These are phyloP conservation scores for Automeris io DNA, from an alignment of 2,888 invertebrate genomes.

Conservation along the genomic window DNA sequence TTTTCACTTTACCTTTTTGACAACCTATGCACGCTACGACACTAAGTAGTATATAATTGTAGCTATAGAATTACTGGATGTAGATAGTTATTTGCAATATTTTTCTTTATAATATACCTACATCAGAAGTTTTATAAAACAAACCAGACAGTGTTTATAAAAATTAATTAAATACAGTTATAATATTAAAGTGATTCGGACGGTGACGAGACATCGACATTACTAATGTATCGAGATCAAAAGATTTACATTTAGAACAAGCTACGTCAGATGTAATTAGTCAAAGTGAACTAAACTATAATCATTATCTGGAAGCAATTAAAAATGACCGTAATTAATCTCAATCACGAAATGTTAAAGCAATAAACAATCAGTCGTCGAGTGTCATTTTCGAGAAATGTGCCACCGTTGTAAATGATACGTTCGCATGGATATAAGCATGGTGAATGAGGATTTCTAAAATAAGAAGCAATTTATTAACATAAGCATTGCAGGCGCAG, in stretches of 20 bases:
- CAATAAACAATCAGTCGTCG: slow-evolving; percentile 46
- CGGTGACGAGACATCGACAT: neutral
- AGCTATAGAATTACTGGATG: too few relatives aligned
- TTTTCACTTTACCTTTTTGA: too few relatives aligned
- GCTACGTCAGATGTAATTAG: neutral
- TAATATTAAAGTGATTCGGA: too few relatives aligned
- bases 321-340: slow-evolving; percentile 27
- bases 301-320: slow-evolving; percentile 15
- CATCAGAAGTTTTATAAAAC: too few relatives aligned
- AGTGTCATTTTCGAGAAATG: slow-evolving; percentile 53
- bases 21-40: too few relatives aligned
- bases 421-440: slow-evolving; percentile 46
- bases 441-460: slow-evolving; percentile 69
- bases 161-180: too few relatives aligned
- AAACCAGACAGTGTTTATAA: too few relatives aligned
- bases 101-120: too few relatives aligned
- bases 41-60: too few relatives aligned
- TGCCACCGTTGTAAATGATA: slow-evolving; percentile 52
- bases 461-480: slow-evolving; percentile 72
- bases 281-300: slow-evolving; percentile 3
- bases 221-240: neutral
- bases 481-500: slow-evolving; percentile 56
- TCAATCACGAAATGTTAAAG: slow-evolving; percentile 28
- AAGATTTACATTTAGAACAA: slow-evolving; percentile 1
- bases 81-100: too few relatives aligned